These are phyloP conservation scores for Oreochromis niloticus DNA, from an alignment of 2,113 vertebrate species.

Conservation along the genomic window DNA sequence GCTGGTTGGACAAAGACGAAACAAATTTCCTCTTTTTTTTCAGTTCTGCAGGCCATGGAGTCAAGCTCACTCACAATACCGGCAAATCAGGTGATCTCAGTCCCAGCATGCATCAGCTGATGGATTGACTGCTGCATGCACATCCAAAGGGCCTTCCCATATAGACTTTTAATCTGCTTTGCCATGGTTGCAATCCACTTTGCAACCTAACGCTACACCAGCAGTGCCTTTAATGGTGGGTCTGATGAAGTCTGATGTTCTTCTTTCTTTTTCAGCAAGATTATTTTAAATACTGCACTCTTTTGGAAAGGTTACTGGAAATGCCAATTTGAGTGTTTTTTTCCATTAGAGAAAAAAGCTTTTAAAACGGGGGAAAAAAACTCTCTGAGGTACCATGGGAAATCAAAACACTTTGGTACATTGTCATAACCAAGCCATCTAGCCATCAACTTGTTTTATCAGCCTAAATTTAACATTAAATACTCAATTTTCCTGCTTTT, in stretches of 20 bases:
- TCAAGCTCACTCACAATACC: background rate
- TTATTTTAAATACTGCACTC: background rate
- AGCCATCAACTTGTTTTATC: background rate
- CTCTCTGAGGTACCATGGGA: background rate
- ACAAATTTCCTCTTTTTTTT: background rate
- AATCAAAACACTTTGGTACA: background rate
- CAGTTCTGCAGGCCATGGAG: background rate
- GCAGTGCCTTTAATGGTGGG: background rate
- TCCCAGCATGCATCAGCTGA: background rate
- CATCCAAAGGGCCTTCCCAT: background rate
- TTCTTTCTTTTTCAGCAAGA: background rate
- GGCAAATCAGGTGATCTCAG: background rate
- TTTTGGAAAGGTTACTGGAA: background rate
- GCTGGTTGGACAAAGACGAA: background rate
- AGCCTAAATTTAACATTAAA: background rate
- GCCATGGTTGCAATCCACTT: background rate
- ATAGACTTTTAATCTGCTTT: background rate
- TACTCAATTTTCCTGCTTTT: background rate
- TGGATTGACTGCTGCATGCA: background rate
- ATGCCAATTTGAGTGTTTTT: background rate
- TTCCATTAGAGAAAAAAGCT: background rate
- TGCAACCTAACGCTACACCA: background rate
- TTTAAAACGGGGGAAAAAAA: background rate
- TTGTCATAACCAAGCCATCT: background rate
- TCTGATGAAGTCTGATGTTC: background rate